Evolutionary conservation across 2,888 invertebrate genomes (phyloP), one percentile per base, ranked within the genome.

Genomic region (Polylopha cassiicola): DNA sequence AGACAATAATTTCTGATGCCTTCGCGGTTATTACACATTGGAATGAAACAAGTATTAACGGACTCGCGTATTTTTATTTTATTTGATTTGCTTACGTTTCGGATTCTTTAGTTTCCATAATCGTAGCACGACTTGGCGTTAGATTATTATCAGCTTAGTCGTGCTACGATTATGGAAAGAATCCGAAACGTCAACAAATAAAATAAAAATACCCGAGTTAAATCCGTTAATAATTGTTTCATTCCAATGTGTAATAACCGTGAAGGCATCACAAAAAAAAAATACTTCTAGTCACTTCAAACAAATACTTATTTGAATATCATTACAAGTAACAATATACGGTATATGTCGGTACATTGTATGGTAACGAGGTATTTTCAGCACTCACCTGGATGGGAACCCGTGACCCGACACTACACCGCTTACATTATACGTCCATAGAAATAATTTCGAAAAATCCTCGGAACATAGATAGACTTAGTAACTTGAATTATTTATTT

Each of bases 351-450:
- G 11, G 22, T 27, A 39, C 48, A 55, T 63, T 79, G 78, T 79
- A 65, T 79, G 77, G 53, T 59, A 79, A 79, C 75, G 47, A 67
- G 50, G 46, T 64, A 60, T 65, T 69, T 74, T 68, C 53, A 61
- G 55, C 30, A 53, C 21, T 27, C 39, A 26, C 37, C 34, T 49
- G 49, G 51, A 41, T 50, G 47, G 46, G 46, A 52, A 58, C 51
- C 46, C 46, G 54, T 72, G 68, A 72, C 71, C 71, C 50, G 49
- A 26, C 43, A 43, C 23, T n/a, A n/a, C 33, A 54, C 44, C 47
- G 50, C 46, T 43, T 36, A 39, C 26, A 58, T 60, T 60, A 55
- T 36, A 16, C 14, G 10, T 13, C 31, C 30, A 45, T 37, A 38
- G 34, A 16, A 41, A 24, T 24, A 14, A 23, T 32, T 38, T 38